Evolutionary conservation across 2,888 invertebrate species (phyloP), one percentile per base, ranked within the genome.

Genomic region (Lamellibrachia columna): DNA sequence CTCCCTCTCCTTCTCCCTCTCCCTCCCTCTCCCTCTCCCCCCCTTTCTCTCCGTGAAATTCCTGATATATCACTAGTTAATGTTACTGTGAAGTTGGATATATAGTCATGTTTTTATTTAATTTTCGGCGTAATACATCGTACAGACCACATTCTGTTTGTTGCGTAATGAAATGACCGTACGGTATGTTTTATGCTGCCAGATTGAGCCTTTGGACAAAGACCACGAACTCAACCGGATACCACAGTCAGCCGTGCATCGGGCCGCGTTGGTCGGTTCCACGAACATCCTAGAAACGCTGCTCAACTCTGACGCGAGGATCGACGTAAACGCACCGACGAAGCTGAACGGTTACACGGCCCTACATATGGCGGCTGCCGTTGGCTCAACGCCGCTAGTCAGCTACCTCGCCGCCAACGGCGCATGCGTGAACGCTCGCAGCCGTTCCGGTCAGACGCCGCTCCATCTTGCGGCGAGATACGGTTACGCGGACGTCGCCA

Each of bases 401-500:
- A 93, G 91, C 60, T 94, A 94, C 92, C 91, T 94, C 53, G 92
- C 94, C 40, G 91, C 93, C 52, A 93, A 93, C 52, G 93, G 94
- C n/a, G 94, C 94, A 22, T 40, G 53, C 7, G 91, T 93, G 75
- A 91, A 60, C 52, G 91, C 58, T 0, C 22, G 90, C 2, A 92
- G 75, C 55, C 22, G 11, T 55, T 8, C 55, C 28, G 93, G 92
- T 55, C 90, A n/a, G 60, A 93, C 93, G 28, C 92, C 93, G 9
- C 92, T 93, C 40, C 93, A 93, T 90, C 90, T 93, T 91, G 93
- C 93, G 22, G 92, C 93, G 7, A 15, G 90, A 53, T n/a, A 58
- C 22, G 93, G 93, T 6, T 92, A 92, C 52, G 91, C 53, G 40
- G 93, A 93, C 55, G 75, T 93, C 91, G 55, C 91, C 52, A 92